These are phyloP conservation scores for Triops cancriformis DNA, from an alignment of 1,140 invertebrate genomes.

Conservation along the genomic window DNA sequence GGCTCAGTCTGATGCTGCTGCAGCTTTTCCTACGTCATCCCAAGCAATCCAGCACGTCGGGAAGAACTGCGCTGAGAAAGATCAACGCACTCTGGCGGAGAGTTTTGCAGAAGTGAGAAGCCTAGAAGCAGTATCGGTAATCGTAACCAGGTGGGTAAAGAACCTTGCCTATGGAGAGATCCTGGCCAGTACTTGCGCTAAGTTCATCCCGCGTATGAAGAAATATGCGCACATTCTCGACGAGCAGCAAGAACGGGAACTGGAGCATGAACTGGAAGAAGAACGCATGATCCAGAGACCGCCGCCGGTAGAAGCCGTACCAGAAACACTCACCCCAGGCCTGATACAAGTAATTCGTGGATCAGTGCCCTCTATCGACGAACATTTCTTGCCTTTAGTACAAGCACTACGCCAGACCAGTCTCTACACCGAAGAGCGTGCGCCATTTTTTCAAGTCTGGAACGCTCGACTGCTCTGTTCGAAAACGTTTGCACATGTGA, in stretches of 20 bases:
- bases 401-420: neutral
- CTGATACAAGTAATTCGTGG: neutral
- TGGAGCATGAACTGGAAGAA: conserved; percentile 30
- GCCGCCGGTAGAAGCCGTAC: neutral
- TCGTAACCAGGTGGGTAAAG: conserved; percentile 23
- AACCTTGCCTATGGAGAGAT: conserved; percentile 15
- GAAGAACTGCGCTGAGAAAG: conserved; percentile 27
- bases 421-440: neutral
- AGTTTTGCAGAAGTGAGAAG: conserved; percentile 27
- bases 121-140: neutral
- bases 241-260: conserved; percentile 31
- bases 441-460: neutral
- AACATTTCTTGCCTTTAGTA: neutral
- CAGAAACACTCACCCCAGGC: neutral
- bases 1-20: conserved; percentile 19
- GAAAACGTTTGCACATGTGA: neutral
- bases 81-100: conserved; percentile 21
- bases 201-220: conserved; percentile 19
- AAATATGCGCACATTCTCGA: conserved; percentile 25
- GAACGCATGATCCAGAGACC: conserved; percentile 26
- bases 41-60: conserved; percentile 21
- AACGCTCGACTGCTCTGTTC: neutral
- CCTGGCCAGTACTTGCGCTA: conserved; percentile 4
- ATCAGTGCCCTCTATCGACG: neutral
- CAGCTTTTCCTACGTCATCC: conserved; percentile 16